Conservation (phyloP, 2,888 invertebrate genomes). For the Drosophila trichaetosa region DNA sequence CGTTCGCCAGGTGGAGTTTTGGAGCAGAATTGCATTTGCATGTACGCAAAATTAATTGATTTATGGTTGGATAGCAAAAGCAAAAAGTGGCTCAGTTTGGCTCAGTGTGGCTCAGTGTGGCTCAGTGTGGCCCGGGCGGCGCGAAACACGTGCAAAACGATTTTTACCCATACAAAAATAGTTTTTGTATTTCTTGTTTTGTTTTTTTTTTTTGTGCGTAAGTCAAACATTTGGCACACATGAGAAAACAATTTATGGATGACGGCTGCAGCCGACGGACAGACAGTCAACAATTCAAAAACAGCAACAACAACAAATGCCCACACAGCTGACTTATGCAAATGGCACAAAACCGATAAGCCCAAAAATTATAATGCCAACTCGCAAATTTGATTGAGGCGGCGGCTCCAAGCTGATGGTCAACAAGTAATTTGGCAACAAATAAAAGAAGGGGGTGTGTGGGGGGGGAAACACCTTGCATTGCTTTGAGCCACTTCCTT, state of each 20-base stretch:
- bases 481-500: constrained; percentile 41
- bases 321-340: constrained; percentile 76
- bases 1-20: constrained; percentile 29
- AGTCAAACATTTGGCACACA: constrained; percentile 77
- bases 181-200: constrained; percentile 26
- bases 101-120: constrained; percentile 18
- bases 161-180: constrained; percentile 63
- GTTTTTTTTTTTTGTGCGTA: constrained; percentile 54
- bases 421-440: constrained; percentile 35
- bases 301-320: constrained; percentile 33
- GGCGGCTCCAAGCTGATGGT: constrained; percentile 21
- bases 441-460: background rate
- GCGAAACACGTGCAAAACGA: constrained; percentile 47
- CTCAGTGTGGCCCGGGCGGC: constrained; percentile 20
- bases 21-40: constrained; percentile 57
- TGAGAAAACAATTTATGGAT: constrained; percentile 75
- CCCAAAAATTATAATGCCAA: constrained; percentile 39
- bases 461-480: constrained; percentile 27
- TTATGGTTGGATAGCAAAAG: constrained; percentile 67
- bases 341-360: constrained; percentile 58
- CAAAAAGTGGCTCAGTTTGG: constrained; percentile 47
- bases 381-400: constrained; percentile 49
- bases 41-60: constrained; percentile 72
- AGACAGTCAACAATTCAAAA: constrained; percentile 26
- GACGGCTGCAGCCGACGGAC: constrained; percentile 47